Conservation (phyloP, 2,888 invertebrate species). For the Cotesia congregata region DNA sequence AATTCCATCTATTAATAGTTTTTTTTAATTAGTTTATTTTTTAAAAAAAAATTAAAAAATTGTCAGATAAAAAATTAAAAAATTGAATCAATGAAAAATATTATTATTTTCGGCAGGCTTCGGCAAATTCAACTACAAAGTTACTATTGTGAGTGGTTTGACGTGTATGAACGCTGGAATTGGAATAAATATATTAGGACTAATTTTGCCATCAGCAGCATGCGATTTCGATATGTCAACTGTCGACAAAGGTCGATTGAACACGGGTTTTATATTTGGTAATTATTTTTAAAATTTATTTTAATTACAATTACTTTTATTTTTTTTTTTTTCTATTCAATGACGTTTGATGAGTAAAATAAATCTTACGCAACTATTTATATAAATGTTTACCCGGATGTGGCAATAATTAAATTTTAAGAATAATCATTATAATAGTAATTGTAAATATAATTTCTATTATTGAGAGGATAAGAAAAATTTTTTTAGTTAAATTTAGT, state of each 20-base stretch:
- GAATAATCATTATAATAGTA: background rate
- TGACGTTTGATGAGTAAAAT: background rate
- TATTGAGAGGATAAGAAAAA: too few species aligned
- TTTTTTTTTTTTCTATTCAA: conserved; percentile 17
- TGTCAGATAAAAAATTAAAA: too few species aligned
- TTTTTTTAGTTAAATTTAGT: too few species aligned
- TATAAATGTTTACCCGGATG: too few species aligned
- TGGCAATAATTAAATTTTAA: too few species aligned
- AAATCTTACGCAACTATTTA: too few species aligned
- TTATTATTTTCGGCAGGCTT: conserved; percentile 74
- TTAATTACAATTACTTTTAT: conserved; percentile 24
- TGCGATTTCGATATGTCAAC: conserved; percentile 87
- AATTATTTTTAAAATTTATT: conserved; percentile 55
- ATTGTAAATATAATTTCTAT: too few species aligned
- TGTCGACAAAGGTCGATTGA: conserved; percentile 82
- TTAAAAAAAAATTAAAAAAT: too few species aligned
- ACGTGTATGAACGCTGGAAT: conserved; percentile 88
- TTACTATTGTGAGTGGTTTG: conserved; percentile 82
- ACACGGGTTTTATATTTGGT: conserved; percentile 85
- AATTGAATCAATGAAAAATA: background rate
- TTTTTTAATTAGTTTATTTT: too few species aligned
- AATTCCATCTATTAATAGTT: too few species aligned
- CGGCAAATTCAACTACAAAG: conserved; percentile 85
- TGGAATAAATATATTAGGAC: conserved; percentile 84
- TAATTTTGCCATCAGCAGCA: conserved; percentile 86